Evolutionary conservation across 1,140 invertebrate species (phyloP).

Genomic region (Hyles euphorbiae): DNA sequence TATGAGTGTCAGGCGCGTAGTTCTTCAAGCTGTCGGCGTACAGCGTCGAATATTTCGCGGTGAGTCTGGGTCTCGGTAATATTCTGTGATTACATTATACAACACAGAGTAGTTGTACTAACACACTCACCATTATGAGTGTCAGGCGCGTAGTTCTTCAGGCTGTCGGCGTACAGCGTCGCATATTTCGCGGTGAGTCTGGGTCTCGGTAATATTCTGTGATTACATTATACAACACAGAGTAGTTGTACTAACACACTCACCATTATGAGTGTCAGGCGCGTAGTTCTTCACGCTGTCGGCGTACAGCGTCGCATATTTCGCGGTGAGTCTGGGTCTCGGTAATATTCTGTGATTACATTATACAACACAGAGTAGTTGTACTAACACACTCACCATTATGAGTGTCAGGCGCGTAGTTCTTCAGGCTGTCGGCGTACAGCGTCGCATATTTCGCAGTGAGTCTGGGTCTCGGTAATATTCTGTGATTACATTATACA

Average conservation of each 20-base stretch:
- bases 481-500: no score
- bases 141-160: constrained; percentile 51
- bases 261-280: constrained; percentile 17
- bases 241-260: no score
- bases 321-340: no score
- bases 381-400: constrained; percentile 33
- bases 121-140: constrained; percentile 15
- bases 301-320: constrained; percentile 60
- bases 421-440: constrained; percentile 62
- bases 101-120: no score
- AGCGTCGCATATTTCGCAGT: constrained; percentile 59
- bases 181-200: constrained; percentile 58
- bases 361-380: no score
- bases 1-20: constrained; percentile 31
- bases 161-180: constrained; percentile 60
- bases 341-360: no score
- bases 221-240: no score
- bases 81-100: no score
- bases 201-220: no score
- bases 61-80: no score
- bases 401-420: constrained; percentile 43
- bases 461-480: no score
- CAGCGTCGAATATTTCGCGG: constrained; percentile 55
- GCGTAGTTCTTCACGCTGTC: constrained; percentile 61
- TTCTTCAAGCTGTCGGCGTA: constrained; percentile 64